These are phyloP conservation scores for Lepidothrix coronata DNA, from an alignment of 2,113 vertebrate genomes.

Conservation along the genomic window DNA sequence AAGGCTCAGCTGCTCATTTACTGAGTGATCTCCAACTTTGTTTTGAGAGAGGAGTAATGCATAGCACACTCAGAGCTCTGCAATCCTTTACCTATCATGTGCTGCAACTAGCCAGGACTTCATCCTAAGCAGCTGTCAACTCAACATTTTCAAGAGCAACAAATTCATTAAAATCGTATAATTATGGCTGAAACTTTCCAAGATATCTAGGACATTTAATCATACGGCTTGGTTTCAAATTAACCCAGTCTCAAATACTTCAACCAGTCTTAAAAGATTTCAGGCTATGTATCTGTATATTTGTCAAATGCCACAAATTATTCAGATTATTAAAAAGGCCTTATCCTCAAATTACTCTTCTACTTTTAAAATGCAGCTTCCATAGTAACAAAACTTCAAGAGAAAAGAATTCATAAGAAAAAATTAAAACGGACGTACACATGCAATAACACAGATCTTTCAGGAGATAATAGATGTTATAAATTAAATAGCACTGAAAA, in stretches of 20 bases:
- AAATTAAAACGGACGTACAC: background rate
- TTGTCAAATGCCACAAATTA: slow-evolving; percentile 46
- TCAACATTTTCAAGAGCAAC: slow-evolving; percentile 60
- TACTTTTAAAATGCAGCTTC: slow-evolving; percentile 20
- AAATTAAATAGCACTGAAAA: background rate
- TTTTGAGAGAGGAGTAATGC: background rate
- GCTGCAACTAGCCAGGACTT: slow-evolving; percentile 8
- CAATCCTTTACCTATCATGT: background rate
- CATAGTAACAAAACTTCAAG: slow-evolving; percentile 37
- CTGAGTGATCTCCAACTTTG: background rate
- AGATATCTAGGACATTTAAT: slow-evolving; percentile 38
- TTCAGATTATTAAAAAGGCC: slow-evolving; percentile 42
- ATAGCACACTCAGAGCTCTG: background rate
- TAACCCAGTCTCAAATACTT: slow-evolving; percentile 30
- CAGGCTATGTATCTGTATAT: background rate
- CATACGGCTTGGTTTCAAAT: background rate
- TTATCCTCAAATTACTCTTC: slow-evolving; percentile 45
- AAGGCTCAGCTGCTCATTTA: background rate
- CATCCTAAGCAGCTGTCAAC: slow-evolving; percentile 51
- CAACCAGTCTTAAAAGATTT: slow-evolving; percentile 27
- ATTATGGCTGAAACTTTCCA: slow-evolving; percentile 45
- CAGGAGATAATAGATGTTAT: background rate
- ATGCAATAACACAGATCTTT: background rate
- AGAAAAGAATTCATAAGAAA: background rate
- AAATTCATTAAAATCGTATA: slow-evolving; percentile 59